Percentiles rank a stretch among this genome's conserved stretches.
These are phyloP conservation scores for Microchrysa polita DNA, from an alignment of 2,888 invertebrate genomes.

Conservation along the genomic window DNA sequence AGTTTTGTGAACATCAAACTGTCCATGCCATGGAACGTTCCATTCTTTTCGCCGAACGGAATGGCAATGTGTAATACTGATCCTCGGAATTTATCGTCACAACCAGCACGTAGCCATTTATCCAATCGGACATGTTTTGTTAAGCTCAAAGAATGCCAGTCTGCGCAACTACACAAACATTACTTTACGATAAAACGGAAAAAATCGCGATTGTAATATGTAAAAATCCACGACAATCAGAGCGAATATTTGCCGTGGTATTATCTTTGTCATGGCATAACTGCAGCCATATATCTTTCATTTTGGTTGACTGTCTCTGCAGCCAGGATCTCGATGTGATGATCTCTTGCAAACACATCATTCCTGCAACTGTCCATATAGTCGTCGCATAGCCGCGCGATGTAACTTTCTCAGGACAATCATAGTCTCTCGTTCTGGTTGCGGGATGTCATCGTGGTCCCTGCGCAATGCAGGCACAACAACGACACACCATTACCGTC, in stretches of 20 bases:
- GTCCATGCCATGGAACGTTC: too few relatives aligned
- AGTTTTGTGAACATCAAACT: too few relatives aligned
- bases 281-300: constrained; percentile 31
- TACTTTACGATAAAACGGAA: constrained; percentile 10
- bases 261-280: not conserved
- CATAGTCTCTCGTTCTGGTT: not conserved
- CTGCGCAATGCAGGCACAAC: not conserved
- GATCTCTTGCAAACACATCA: constrained; percentile 1
- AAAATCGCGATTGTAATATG: constrained; percentile 32
- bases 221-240: constrained; percentile 26
- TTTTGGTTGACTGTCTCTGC: constrained; percentile 2
- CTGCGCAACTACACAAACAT: constrained; percentile 13
- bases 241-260: constrained; percentile 23
- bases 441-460: not conserved
- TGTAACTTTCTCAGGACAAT: constrained; percentile 34
- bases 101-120: not conserved
- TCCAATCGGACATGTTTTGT: constrained; percentile 6
- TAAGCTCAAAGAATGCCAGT: not conserved
- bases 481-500: not conserved
- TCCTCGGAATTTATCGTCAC: not conserved
- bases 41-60: too few relatives aligned
- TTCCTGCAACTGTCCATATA: not conserved
- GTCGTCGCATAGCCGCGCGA: not conserved
- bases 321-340: constrained; percentile 24
- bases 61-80: too few relatives aligned